Evolutionary conservation across 2,888 invertebrate species (phyloP).

Genomic region (Diarsia brunnea): DNA sequence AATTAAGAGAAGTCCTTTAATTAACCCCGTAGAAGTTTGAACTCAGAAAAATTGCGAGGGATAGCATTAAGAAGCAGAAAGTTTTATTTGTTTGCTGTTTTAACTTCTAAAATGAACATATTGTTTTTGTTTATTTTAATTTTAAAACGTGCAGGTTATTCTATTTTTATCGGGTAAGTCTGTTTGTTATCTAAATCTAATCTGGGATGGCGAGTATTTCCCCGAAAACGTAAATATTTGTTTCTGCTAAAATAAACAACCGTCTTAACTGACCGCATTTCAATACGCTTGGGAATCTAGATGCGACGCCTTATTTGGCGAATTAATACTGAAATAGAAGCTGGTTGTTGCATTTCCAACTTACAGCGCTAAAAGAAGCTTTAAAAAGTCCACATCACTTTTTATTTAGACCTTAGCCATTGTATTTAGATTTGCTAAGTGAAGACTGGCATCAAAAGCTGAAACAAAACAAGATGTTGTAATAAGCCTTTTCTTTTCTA

Average conservation of each 20-base stretch:
- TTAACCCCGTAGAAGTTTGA: constrained; percentile 40
- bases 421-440: neutral
- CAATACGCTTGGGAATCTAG: neutral
- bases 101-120: neutral
- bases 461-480: neutral
- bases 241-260: neutral
- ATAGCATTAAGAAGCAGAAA: neutral
- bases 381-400: neutral
- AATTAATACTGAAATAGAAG: neutral
- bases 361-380: neutral
- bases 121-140: neutral
- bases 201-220: neutral
- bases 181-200: neutral
- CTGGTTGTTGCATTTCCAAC: neutral
- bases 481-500: neutral
- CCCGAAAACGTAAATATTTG: neutral
- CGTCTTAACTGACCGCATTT: neutral
- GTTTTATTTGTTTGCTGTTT: constrained; percentile 11
- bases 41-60: constrained; percentile 13
- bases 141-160: neutral
- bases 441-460: neutral
- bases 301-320: neutral
- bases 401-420: neutral
- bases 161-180: neutral
- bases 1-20: constrained; percentile 46